Base-by-base conservation (phyloP, 2,113 vertebrate species). In the Caretta caretta region DNA sequence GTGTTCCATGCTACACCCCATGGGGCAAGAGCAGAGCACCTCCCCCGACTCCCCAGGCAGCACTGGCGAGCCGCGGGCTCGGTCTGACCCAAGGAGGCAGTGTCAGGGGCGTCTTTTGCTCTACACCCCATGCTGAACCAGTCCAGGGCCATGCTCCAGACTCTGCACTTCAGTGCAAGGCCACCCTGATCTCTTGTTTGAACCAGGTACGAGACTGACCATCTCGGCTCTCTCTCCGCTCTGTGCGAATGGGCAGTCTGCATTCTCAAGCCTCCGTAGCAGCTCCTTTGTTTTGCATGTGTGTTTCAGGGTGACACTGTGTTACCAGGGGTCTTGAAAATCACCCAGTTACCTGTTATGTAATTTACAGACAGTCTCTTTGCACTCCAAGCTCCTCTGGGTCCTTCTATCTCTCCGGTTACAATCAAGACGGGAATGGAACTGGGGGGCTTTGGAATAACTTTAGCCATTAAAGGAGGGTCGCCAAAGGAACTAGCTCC, bases 1-100 rank as follows among this genome's bases (percentile, higher is more conserved):
- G 35, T 10, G 35, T 69, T 20, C 65, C 65, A n/a, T 20, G 20
- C 65, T 56, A 25, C 19, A n/a, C n/a, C 0, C 13, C 14, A 31
- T 0, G 1, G 11, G 24, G 53, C n/a, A 0, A 1, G 0, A 27
- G 75, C 5, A 1, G 0, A 27, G 75, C 5, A 0, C 16, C 6
- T 14, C 29, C 62, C 29, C 31, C 0, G 0, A 49, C 54, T 27
- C 31, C 9, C 0, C 0, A 20, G 0, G 53, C 50, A 0, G 3
- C 75, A 53, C 42, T 5, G 48, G 82, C 56, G 86, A 1, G 0
- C 54, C 25, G 13, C 0, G 0, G 62, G 16, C 3, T 46, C 38
- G 56, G 29, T 29, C 13, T 72, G 84, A 72, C 48, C 7, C 0
- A n/a, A 72, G 65, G 17, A 72, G 19, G 8, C 65, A 72, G 42